Conservation (phyloP, 1,140 invertebrate species). For the Drosophila pandora region DNA sequence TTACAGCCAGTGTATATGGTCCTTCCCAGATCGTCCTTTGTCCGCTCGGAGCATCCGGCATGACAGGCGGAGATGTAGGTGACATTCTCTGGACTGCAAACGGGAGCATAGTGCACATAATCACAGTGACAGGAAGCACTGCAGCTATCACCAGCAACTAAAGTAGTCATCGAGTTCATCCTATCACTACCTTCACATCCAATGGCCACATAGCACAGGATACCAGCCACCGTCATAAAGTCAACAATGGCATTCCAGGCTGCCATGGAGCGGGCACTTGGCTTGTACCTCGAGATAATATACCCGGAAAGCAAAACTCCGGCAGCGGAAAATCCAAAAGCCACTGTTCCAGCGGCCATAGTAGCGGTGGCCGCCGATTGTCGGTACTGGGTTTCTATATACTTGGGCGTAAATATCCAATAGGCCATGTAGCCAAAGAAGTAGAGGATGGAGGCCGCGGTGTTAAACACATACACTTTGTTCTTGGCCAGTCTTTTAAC, state of each 20-base stretch:
- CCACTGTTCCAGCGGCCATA: constrained; percentile 88
- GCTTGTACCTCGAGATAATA: constrained; percentile 88
- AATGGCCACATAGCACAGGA: constrained; percentile 88
- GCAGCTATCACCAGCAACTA: constrained; percentile 79
- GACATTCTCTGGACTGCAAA: constrained; percentile 86
- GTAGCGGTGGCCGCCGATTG: constrained; percentile 88
- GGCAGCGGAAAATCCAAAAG: constrained; percentile 88
- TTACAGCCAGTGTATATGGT: constrained; percentile 66
- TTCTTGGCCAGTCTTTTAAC: constrained; percentile 84
- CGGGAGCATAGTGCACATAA: constrained; percentile 88
- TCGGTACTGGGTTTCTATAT: constrained; percentile 90
- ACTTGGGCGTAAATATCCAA: constrained; percentile 91
- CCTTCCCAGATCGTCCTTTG: constrained; percentile 60
- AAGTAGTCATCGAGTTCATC: constrained; percentile 37
- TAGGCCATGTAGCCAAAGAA: constrained; percentile 90
- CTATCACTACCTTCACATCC: constrained; percentile 86
- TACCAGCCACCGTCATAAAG: constrained; percentile 86
- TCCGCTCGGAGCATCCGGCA: constrained; percentile 86
- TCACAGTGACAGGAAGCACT: constrained; percentile 87
- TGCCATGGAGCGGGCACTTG: constrained; percentile 87
- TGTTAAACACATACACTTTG: constrained; percentile 87
- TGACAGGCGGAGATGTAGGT: constrained; percentile 90
- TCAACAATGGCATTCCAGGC: constrained; percentile 90
- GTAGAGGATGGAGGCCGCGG: constrained; percentile 87
- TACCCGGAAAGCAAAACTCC: constrained; percentile 89